Evolutionary conservation across 2,797 vertebrate genomes (phyloP).

Genomic region (Meda fulgida): DNA sequence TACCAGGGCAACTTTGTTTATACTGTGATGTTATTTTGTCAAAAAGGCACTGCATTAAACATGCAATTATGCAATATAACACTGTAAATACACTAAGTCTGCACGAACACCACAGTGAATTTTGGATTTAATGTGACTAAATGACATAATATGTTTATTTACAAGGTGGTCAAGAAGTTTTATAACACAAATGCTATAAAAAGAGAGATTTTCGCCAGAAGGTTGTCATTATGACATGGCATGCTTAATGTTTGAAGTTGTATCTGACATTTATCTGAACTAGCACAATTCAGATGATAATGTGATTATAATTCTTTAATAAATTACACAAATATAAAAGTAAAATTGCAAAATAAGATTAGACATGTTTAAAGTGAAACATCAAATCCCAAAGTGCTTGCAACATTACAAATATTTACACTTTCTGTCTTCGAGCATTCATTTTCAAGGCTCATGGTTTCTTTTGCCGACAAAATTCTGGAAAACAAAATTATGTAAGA

Average conservation of each 20-base stretch:
- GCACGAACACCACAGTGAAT: not conserved
- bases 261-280: not conserved
- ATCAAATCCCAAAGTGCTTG: not conserved
- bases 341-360: not conserved
- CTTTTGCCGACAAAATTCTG: slow-evolving; percentile 51
- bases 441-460: slow-evolving; percentile 48
- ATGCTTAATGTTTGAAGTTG: not conserved
- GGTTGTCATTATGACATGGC: not conserved
- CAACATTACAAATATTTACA: slow-evolving; percentile 49
- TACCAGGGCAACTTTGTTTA: slow-evolving; percentile 80
- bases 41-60: slow-evolving; percentile 31
- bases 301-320: not conserved
- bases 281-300: not conserved
- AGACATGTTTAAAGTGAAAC: slow-evolving; percentile 1
- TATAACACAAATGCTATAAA: slow-evolving; percentile 8
- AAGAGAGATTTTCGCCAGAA: not conserved
- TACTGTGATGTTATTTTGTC: too few relatives aligned
- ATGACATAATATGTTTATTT: slow-evolving; percentile 3
- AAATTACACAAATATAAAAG: slow-evolving; percentile 42
- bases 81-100: not conserved
- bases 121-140: not conserved
- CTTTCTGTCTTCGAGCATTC: slow-evolving; percentile 42
- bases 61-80: not conserved
- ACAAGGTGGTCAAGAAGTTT: not conserved
- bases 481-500: slow-evolving; percentile 43